Conservation (phyloP, 2,113 vertebrate species). For the Microcebus ravelobensis region DNA sequence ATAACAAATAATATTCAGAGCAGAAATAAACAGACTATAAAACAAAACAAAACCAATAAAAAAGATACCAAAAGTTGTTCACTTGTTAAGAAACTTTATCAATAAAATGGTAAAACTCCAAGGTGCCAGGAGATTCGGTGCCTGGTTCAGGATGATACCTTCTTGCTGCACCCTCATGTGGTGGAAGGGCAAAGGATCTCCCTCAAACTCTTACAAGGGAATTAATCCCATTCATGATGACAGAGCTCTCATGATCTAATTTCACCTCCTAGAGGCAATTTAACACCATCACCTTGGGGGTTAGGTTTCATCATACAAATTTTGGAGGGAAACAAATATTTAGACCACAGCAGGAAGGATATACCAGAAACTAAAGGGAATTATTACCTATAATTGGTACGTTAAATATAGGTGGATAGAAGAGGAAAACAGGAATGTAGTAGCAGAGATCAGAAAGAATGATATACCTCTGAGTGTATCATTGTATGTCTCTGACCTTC, state of each 20-base stretch:
- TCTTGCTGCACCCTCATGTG: neutral
- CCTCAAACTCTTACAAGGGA: neutral
- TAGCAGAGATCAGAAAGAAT: neutral
- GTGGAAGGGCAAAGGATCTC: neutral
- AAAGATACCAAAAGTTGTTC: neutral
- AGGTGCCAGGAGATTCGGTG: no score
- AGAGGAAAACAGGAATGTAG: neutral
- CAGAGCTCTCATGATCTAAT: neutral
- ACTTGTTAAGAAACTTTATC: neutral
- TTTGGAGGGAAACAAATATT: neutral
- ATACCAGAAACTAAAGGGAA: neutral
- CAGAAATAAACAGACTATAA: neutral
- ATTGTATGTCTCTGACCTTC: neutral
- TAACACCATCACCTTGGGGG: neutral
- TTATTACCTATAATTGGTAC: neutral
- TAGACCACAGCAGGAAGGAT: neutral
- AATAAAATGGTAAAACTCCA: neutral
- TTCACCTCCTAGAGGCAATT: neutral
- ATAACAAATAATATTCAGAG: neutral
- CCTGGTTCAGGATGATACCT: neutral
- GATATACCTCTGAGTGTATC: neutral
- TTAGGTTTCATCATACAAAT: neutral
- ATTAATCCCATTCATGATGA: neutral
- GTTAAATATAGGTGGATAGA: neutral
- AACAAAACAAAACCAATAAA: neutral